Percentiles rank a stretch among this genome's conserved stretches.
These are phyloP conservation scores for Stegodyphus mimosarum DNA, from an alignment of 1,140 invertebrate genomes.

Conservation along the genomic window DNA sequence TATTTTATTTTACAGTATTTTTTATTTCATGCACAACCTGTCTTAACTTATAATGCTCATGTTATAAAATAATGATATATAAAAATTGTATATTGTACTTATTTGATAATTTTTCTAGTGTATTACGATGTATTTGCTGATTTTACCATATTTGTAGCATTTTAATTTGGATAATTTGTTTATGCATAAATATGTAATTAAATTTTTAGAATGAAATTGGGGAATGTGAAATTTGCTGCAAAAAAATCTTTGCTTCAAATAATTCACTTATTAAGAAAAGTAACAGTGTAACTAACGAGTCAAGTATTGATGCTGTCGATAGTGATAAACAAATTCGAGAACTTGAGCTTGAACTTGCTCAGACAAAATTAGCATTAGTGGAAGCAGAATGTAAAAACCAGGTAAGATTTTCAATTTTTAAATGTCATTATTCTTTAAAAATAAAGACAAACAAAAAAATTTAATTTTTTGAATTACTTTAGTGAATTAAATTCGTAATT, in stretches of 20 bases:
- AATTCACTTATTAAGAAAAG: slow-evolving; percentile 10
- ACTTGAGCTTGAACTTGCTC: slow-evolving; percentile 93
- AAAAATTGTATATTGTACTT: too few relatives aligned
- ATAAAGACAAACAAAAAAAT: too few relatives aligned
- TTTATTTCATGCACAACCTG: too few relatives aligned
- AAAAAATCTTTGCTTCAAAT: slow-evolving; percentile 46
- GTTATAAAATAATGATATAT: too few relatives aligned
- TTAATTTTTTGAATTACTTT: too few relatives aligned
- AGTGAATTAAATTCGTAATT: too few relatives aligned
- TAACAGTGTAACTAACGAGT: slow-evolving; percentile 33
- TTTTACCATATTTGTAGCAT: too few relatives aligned
- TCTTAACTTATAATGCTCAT: too few relatives aligned
- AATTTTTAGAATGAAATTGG: slow-evolving; percentile 22
- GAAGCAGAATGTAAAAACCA: slow-evolving; percentile 97
- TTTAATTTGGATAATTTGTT: too few relatives aligned
- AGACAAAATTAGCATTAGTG: slow-evolving; percentile 95
- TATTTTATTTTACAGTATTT: too few relatives aligned
- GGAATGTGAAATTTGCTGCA: slow-evolving; percentile 49
- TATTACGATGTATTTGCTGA: too few relatives aligned
- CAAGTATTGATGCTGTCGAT: slow-evolving; percentile 29
- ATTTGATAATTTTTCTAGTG: too few relatives aligned
- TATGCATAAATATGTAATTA: not conserved
- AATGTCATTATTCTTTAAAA: not conserved
- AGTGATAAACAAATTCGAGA: slow-evolving; percentile 78
- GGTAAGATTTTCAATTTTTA: slow-evolving; percentile 69